A percentile compares a stretch with the other conserved stretches of the same genome.
phyloP scores from a whole-genome alignment of 1,140 invertebrate species.

The Wasmannia auropunctata region DNA sequence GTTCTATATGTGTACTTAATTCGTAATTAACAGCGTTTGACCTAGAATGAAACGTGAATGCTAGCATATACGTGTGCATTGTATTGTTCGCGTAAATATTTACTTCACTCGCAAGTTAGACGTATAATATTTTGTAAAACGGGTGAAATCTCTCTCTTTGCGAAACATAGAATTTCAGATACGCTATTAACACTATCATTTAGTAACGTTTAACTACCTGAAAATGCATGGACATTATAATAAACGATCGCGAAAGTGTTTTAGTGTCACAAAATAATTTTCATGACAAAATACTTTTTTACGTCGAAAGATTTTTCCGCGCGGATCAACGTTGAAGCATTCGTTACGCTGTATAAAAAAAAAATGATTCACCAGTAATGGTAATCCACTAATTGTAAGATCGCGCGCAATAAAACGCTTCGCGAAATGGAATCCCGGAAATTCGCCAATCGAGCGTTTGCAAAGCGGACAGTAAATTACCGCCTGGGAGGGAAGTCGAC shows the following conservation, averaged over 20 bases:
- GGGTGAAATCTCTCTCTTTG: conserved; percentile 24
- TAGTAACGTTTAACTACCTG: conserved; percentile 12
- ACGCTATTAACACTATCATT: conserved; percentile 35
- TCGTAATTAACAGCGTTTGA: conserved; percentile 57
- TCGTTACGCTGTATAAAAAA: background rate
- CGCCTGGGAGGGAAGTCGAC: conserved; percentile 45
- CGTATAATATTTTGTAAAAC: conserved; percentile 53
- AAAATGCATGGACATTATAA: conserved; percentile 36
- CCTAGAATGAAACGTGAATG: conserved; percentile 55
- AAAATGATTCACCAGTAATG: background rate
- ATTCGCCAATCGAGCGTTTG: conserved; percentile 31
- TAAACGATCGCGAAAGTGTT: conserved; percentile 7
- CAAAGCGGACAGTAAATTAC: conserved; percentile 56
- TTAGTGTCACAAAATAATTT: background rate
- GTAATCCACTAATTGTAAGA: conserved; percentile 8
- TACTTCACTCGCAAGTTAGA: conserved; percentile 42
- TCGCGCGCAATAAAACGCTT: conserved; percentile 15
- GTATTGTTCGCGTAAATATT: conserved; percentile 53
- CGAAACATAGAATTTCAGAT: conserved; percentile 35
- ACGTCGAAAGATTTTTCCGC: background rate
- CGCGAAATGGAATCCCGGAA: conserved; percentile 31
- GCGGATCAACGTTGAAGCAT: conserved; percentile 1
- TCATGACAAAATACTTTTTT: conserved; percentile 25
- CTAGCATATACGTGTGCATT: conserved; percentile 1
- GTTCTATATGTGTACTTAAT: conserved; percentile 51